Percentiles rank a stretch among this genome's conserved stretches.
Evolutionary conservation across 2,113 vertebrate genomes (phyloP).

Genomic region (Corydoras sp.): DNA sequence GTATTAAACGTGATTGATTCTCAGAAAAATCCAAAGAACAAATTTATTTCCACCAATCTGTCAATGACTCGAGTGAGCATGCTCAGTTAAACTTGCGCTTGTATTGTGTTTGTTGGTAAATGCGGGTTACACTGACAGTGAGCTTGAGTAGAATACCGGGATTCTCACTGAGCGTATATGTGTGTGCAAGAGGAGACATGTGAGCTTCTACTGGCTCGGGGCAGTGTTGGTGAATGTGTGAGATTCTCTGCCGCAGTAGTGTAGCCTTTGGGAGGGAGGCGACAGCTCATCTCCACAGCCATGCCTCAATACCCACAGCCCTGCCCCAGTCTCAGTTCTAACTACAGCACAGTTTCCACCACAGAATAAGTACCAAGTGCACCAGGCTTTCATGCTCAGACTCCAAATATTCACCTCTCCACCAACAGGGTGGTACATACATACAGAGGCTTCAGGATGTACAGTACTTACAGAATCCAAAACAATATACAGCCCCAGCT

Average conservation of each 20-base stretch:
- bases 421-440: background rate
- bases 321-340: conserved; percentile 27
- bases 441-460: too few species aligned
- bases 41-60: too few species aligned
- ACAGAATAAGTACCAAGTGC: background rate
- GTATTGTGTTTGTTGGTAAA: conserved; percentile 43
- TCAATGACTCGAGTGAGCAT: too few species aligned
- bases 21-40: too few species aligned
- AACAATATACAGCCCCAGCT: too few species aligned
- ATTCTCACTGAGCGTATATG: conserved; percentile 17
- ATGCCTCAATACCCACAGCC: conserved; percentile 29
- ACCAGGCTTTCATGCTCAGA: background rate
- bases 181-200: conserved; percentile 40
- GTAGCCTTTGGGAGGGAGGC: conserved; percentile 47
- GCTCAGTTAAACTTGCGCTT: conserved; percentile 1
- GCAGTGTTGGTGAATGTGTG: conserved; percentile 54
- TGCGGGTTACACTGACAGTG: conserved; percentile 57
- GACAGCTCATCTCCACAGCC: conserved; percentile 29
- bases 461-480: too few species aligned
- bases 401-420: background rate
- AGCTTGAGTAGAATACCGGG: conserved; percentile 16
- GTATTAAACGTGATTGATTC: too few species aligned
- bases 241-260: conserved; percentile 60
- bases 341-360: conserved; percentile 16
- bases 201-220: conserved; percentile 61